Evolutionary conservation across 2,888 invertebrate genomes (phyloP), one percentile per base, ranked within the genome.

Genomic region (Drosophila anomalipes): DNA sequence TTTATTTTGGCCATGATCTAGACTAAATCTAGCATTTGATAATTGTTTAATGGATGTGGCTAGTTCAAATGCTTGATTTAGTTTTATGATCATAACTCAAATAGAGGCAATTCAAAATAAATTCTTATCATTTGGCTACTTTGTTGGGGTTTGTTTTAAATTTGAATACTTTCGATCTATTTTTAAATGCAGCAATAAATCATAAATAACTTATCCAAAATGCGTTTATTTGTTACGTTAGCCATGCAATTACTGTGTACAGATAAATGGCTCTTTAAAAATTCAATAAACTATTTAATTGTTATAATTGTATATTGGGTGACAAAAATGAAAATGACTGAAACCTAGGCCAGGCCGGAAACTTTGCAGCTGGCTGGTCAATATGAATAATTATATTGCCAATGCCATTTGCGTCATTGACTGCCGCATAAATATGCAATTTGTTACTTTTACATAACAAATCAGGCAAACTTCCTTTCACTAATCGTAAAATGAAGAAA

Each of bases 401-500:
- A 39, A 12, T 37, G 37, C 14, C n/a, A 53, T 62, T 77, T 71
- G 62, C 78, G 72, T 71, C 73, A 75, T 35, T n/a, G 30, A 30
- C 22, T 32, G 4, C 41, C 10, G 44, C 47, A 66, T 62, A 59
- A 66, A 66, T 72, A 78, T 72, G 66, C 66, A 57, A 37, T 62
- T 63, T 66, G 16, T 52, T 44, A 22, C 10, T 61, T 63, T 52
- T 64, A 41, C 49, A 54, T 65, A 77, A 70, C 63, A 41, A 61
- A 77, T 59, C 53, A 37, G 12, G 10, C 47, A 53, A 77, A 65
- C 75, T 77, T 74, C 76, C 76, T 77, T 79, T 73, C 63, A 77
- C 79, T 57, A 53, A 67, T 52, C 26, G 51, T 3, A 59, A 26
- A 47, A 16, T 4, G 22, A 44, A 44, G n/a, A 16, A 19, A 63